phyloP scores from a whole-genome alignment of 2,888 invertebrate genomes.

The Ormyrus thymus region DNA sequence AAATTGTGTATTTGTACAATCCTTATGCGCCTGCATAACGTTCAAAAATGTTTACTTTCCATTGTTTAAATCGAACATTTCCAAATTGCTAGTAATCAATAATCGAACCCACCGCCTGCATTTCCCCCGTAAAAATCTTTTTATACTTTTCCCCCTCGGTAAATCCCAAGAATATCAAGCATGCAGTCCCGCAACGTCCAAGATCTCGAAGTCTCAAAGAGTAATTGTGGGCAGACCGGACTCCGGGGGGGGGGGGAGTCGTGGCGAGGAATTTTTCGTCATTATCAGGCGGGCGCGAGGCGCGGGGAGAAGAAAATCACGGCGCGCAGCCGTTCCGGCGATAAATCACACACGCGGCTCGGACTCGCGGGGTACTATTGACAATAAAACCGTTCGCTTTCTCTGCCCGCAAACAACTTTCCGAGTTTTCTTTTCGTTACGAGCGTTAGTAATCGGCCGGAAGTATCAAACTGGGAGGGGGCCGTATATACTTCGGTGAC shows the following conservation, averaged over 20 bases:
- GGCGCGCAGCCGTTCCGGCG: not conserved
- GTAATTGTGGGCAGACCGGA: not conserved
- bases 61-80: too few species aligned
- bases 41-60: too few species aligned
- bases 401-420: not conserved
- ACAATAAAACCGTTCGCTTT: slow-evolving; percentile 34
- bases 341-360: slow-evolving; percentile 19
- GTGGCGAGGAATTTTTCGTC: slow-evolving; percentile 22
- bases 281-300: slow-evolving; percentile 36
- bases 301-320: not conserved
- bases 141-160: too few species aligned
- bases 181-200: too few species aligned
- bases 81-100: too few species aligned
- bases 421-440: too few species aligned
- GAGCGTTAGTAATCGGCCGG: slow-evolving; percentile 34
- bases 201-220: too few species aligned
- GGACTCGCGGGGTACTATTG: slow-evolving; percentile 12
- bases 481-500: not conserved
- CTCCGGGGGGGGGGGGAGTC: not conserved
- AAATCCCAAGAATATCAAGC: too few species aligned
- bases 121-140: too few species aligned
- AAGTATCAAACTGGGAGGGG: slow-evolving; percentile 11
- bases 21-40: too few species aligned
- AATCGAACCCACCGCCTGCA: too few species aligned
- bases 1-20: too few species aligned